phyloP scores from a whole-genome alignment of 2,888 invertebrate genomes.

The Trachelus iudaicus region DNA sequence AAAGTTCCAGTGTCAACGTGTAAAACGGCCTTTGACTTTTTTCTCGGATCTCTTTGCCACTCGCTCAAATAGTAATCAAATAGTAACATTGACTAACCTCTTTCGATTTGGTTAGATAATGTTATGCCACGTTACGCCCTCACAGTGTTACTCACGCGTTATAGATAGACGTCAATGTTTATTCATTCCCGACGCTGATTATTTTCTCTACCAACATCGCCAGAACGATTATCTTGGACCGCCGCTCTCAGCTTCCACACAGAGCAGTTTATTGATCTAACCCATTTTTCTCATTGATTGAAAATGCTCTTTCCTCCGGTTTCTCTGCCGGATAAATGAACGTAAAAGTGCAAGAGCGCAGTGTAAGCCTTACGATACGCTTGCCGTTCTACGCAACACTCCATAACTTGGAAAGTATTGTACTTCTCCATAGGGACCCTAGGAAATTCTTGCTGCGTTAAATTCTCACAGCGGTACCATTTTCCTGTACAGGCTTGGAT shows the following conservation, averaged over 20 bases:
- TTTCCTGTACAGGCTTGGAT: not conserved
- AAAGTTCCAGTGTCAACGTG: not conserved
- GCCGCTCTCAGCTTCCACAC: conserved; percentile 8
- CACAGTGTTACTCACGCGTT: not conserved
- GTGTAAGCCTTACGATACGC: not conserved
- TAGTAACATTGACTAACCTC: not conserved
- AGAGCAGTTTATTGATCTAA: conserved; percentile 7
- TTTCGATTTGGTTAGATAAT: not conserved
- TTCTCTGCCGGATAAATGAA: not conserved
- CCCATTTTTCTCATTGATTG: conserved; percentile 10
- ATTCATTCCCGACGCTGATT: conserved; percentile 5
- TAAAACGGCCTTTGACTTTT: not conserved
- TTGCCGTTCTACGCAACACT: not conserved
- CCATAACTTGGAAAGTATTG: not conserved
- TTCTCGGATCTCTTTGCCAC: not conserved
- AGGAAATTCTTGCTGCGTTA: not conserved
- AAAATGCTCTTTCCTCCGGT: not conserved
- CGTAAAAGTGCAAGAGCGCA: not conserved
- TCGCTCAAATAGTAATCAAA: not conserved
- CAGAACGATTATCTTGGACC: not conserved
- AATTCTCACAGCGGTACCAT: not conserved
- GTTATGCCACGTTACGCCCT: not conserved
- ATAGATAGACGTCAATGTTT: conserved; percentile 2
- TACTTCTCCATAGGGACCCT: not conserved
- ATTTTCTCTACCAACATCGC: conserved; percentile 8